Conservation (phyloP, 2,888 invertebrate genomes). For the Lepidonotus clava region DNA sequence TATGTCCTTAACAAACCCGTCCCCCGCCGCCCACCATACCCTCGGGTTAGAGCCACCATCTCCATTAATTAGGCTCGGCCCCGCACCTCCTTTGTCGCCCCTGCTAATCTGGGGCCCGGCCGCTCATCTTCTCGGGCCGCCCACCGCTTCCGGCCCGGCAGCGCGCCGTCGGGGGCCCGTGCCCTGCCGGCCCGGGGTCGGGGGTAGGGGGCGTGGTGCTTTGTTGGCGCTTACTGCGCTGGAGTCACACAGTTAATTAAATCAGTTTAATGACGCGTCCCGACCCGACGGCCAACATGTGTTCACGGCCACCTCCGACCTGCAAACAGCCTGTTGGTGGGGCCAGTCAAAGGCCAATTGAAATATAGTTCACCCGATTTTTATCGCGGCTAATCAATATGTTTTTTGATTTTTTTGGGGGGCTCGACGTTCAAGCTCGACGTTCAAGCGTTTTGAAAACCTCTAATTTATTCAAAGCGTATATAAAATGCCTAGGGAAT, state of each 20-base stretch:
- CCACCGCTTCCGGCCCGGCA: slow-evolving; percentile 44
- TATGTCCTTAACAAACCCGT: too few relatives aligned
- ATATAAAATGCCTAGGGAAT: too few relatives aligned
- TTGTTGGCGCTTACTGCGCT: neutral
- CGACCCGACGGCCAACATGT: slow-evolving; percentile 19
- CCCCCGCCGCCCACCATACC: neutral
- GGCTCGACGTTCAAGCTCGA: too few relatives aligned
- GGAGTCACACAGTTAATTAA: slow-evolving; percentile 51
- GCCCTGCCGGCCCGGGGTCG: slow-evolving; percentile 2
- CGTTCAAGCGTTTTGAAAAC: too few relatives aligned
- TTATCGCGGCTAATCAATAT: neutral
- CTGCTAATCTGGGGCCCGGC: slow-evolving; percentile 32
- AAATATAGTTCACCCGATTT: neutral
- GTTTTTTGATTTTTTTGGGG: neutral
- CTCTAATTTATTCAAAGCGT: too few relatives aligned
- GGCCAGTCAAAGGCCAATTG: neutral
- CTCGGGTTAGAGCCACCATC: neutral
- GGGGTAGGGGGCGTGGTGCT: neutral
- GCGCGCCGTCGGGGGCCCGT: slow-evolving; percentile 39
- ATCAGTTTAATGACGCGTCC: slow-evolving; percentile 41
- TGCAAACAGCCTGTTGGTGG: slow-evolving; percentile 22
- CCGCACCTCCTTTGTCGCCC: neutral
- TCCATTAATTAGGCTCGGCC: slow-evolving; percentile 46
- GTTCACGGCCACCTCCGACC: slow-evolving; percentile 39
- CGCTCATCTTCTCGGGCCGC: slow-evolving; percentile 52